Conservation (phyloP, 2,797 vertebrate genomes). For the Apodemus agrarius region DNA sequence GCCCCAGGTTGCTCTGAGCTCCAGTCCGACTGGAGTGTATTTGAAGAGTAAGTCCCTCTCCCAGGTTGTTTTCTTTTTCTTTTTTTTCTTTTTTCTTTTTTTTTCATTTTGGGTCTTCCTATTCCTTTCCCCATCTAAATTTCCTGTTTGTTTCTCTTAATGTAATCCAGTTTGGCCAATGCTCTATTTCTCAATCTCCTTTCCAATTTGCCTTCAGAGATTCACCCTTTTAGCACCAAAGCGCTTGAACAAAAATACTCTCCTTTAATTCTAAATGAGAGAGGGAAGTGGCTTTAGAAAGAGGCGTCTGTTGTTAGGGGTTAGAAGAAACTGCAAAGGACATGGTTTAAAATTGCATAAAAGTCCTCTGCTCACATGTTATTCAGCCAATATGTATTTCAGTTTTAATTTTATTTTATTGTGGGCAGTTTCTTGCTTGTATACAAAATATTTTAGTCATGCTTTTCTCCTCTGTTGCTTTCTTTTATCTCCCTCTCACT, state of each 20-base stretch:
- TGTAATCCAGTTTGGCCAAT: neutral
- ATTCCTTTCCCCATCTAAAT: neutral
- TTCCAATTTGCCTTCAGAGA: neutral
- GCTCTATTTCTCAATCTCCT: neutral
- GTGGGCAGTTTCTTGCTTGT: neutral
- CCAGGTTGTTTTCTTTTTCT: no score
- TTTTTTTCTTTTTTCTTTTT: no score
- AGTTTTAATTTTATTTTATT: neutral
- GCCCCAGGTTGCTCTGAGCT: accelerated
- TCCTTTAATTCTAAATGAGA: neutral
- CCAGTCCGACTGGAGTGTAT: accelerated
- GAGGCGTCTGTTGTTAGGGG: neutral
- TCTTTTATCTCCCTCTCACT: neutral
- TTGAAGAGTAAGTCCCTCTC: neutral
- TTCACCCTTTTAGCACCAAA: neutral
- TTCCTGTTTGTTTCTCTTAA: neutral
- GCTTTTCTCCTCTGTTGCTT: neutral
- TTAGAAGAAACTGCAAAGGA: neutral
- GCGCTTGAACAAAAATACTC: neutral
- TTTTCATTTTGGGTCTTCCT: neutral
- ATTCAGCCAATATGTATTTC: neutral
- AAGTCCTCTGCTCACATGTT: neutral
- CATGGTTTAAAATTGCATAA: neutral
- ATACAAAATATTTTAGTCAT: neutral
- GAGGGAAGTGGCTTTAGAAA: neutral